phyloP scores from a whole-genome alignment of 2,797 vertebrate species.

The Varecia variegata region DNA sequence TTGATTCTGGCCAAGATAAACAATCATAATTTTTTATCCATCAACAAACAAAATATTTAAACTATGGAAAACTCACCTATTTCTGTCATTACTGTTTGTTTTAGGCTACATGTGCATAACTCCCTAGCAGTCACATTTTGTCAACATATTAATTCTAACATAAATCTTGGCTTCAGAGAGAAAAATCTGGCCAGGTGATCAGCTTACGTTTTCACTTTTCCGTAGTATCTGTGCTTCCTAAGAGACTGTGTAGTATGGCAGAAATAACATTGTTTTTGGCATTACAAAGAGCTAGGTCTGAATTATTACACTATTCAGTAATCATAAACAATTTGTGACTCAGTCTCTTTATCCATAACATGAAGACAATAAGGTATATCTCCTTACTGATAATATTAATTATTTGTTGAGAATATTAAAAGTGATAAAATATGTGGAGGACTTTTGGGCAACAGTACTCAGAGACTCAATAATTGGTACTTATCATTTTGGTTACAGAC shows the following conservation, averaged over 20 bases:
- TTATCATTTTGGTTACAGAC: neutral
- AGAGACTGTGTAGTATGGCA: neutral
- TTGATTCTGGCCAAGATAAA: neutral
- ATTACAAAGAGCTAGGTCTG: neutral
- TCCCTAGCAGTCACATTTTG: neutral
- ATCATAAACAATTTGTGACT: neutral
- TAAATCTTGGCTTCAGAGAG: neutral
- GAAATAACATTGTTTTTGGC: neutral
- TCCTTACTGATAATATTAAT: neutral
- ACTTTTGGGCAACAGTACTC: rapidly evolving
- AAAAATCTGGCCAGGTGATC: neutral
- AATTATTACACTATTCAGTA: neutral
- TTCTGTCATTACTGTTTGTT: neutral
- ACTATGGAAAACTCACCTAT: neutral
- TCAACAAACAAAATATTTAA: neutral
- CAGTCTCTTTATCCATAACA: neutral
- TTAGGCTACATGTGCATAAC: neutral
- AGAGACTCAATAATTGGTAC: neutral
- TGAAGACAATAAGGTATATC: neutral
- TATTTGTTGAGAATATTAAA: neutral
- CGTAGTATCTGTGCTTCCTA: neutral
- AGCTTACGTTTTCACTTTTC: neutral
- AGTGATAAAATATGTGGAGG: rapidly evolving
- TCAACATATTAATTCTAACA: neutral
- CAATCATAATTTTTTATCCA: neutral